Conservation (phyloP, 2,113 vertebrate species). For the Mesembrinibis cayennensis region DNA sequence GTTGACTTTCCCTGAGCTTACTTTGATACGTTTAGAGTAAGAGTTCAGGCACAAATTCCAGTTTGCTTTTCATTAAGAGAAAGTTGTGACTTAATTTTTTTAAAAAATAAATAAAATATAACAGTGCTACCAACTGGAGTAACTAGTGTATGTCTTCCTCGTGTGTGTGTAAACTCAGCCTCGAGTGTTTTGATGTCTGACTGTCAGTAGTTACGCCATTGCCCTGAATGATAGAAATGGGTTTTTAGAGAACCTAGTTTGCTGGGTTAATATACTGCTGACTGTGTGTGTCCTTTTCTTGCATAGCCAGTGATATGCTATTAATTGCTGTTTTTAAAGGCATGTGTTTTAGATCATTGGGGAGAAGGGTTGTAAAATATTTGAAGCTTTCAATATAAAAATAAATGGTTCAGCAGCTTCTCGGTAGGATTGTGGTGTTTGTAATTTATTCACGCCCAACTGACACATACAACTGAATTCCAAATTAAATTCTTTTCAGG, state of each 20-base stretch:
- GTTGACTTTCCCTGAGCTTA: neutral
- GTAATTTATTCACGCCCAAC: neutral
- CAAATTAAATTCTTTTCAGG: neutral
- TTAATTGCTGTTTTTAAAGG: neutral
- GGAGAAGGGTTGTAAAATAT: neutral
- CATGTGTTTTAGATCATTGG: neutral
- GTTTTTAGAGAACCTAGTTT: neutral
- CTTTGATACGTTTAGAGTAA: neutral
- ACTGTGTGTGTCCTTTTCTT: neutral
- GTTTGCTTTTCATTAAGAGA: neutral
- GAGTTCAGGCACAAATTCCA: neutral
- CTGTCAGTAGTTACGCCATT: neutral
- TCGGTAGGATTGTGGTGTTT: neutral
- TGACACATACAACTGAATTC: neutral
- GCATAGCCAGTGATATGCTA: fast-evolving
- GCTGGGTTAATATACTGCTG: neutral
- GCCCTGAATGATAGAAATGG: neutral
- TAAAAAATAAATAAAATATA: neutral
- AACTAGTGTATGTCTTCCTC: neutral
- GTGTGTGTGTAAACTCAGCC: neutral
- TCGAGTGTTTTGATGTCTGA: neutral
- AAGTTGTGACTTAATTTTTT: neutral
- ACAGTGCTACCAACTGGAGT: neutral
- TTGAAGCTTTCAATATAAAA: neutral
- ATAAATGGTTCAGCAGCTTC: neutral